Evolutionary conservation across 2,797 vertebrate genomes (phyloP), one percentile per base, ranked within the genome.

Genomic region (Poecilia picta): DNA sequence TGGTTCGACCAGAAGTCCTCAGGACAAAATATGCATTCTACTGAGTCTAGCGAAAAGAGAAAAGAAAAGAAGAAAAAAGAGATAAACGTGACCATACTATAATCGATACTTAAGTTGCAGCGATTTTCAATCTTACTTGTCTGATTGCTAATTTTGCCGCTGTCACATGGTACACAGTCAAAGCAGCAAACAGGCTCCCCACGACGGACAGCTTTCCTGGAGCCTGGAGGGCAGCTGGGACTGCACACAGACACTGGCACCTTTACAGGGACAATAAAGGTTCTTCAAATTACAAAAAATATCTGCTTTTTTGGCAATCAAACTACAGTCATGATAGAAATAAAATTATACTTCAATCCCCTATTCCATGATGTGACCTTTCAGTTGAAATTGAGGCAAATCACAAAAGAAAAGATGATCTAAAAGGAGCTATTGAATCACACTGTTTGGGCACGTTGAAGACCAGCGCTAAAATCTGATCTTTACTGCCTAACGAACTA

Each of bases 131-230:
- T 31, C 87, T 81, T 23, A 95, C 95, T 91, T 94, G 95, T 95
- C 90, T 90, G 83, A 94, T 95, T 95, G 86, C 91, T 96, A 91
- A 95, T 94, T 89, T 95, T 95, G 83, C 93, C 95, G 66, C 87
- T 92, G 88, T 95, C 95, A 94, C 95, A 96, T 93, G 91, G 91
- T 92, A 96, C 84, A 95, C 95, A 96, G 87, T 96, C 95, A 96
- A 95, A 95, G 92, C 95, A 96, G 89, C 95, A 96, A 76, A 96
- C 83, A 92, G 94, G 94, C 92, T 95, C 90, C 82, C 94, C 94
- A 87, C 49, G 92, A 90, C 94, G 94, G 88, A 94, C 90, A 93
- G 95, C 95, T 85, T 96, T 95, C 89, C 95, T 85, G 87, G 83
- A 93, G 78, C 95, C 95, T 75, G 92, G 92, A 90, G 64, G 55